phyloP scores from a whole-genome alignment of 30 jellyfish, hydroid and myxozoan species.

The Mastigias papua region DNA sequence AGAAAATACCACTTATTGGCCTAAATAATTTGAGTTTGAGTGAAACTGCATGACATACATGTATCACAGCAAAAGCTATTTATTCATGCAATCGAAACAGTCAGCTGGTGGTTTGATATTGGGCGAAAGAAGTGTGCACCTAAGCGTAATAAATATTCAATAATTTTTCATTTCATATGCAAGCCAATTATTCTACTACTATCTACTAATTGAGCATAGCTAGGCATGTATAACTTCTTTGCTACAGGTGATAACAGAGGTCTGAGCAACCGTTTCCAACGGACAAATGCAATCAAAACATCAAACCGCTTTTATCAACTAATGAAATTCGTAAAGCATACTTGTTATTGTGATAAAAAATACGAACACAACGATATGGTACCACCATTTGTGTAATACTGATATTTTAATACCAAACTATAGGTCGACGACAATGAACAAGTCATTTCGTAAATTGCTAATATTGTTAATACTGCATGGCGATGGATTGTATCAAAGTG shows the following conservation, averaged over 20 bases:
- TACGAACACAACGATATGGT: too few species aligned
- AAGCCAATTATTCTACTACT: not conserved
- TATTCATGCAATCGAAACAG: not conserved
- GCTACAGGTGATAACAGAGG: not conserved
- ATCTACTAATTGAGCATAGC: not conserved
- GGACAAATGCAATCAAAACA: not conserved
- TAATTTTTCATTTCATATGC: not conserved
- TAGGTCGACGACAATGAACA: too few species aligned
- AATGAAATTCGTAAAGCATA: not conserved
- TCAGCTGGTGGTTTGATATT: not conserved
- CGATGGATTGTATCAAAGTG: too few species aligned
- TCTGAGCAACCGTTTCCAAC: not conserved
- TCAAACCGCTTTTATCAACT: not conserved
- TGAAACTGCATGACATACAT: too few species aligned
- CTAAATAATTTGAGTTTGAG: too few species aligned
- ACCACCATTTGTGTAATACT: too few species aligned
- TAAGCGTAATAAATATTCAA: constrained; percentile 1
- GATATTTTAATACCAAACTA: too few species aligned
- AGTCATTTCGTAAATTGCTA: too few species aligned
- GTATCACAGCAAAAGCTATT: too few species aligned
- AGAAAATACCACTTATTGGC: too few species aligned
- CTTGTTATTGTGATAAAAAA: not conserved
- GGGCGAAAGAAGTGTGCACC: not conserved
- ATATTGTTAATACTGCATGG: too few species aligned
- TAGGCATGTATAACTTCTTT: not conserved